phyloP scores from a whole-genome alignment of 2,888 invertebrate species.

The Augochlorella aurata region DNA sequence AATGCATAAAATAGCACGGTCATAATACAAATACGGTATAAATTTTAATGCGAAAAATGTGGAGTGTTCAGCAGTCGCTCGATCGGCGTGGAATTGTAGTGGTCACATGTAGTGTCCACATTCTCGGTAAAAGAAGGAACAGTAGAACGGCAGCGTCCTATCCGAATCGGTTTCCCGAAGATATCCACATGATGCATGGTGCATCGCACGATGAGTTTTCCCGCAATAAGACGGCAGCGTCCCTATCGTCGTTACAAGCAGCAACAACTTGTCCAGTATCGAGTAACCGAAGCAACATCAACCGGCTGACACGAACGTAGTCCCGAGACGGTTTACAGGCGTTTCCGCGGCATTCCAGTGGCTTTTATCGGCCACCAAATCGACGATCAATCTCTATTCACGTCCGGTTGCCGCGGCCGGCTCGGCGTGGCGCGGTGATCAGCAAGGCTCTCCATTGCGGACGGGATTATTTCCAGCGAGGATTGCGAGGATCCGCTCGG shows the following conservation, averaged over 20 bases:
- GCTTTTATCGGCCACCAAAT: conserved; percentile 56
- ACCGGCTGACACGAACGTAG: conserved; percentile 49
- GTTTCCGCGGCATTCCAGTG: conserved; percentile 53
- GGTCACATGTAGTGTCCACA: too few relatives aligned
- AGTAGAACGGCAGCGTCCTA: too few relatives aligned
- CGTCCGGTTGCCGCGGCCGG: conserved; percentile 27
- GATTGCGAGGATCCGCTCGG: conserved; percentile 14
- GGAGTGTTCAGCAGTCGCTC: too few relatives aligned
- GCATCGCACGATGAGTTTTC: conserved; percentile 8
- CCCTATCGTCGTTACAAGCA: conserved; percentile 52
- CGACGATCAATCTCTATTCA: conserved; percentile 62
- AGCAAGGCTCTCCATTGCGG: conserved; percentile 29
- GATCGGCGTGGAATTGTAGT: too few relatives aligned
- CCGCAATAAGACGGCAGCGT: conserved; percentile 30
- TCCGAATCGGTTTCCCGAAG: too few relatives aligned
- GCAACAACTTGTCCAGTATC: conserved; percentile 56
- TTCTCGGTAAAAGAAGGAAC: too few relatives aligned
- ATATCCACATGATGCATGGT: too few relatives aligned
- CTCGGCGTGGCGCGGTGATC: background rate
- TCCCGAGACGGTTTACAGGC: conserved; percentile 32
- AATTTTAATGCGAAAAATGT: too few relatives aligned
- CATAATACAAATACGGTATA: too few relatives aligned
- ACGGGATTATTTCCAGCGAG: conserved; percentile 18
- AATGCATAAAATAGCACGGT: too few relatives aligned
- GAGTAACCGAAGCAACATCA: conserved; percentile 45